A percentile compares a stretch with the other conserved stretches of the same genome.
These are phyloP conservation scores for Phenacoccus solenopsis DNA, from an alignment of 1,140 invertebrate genomes.

Conservation along the genomic window DNA sequence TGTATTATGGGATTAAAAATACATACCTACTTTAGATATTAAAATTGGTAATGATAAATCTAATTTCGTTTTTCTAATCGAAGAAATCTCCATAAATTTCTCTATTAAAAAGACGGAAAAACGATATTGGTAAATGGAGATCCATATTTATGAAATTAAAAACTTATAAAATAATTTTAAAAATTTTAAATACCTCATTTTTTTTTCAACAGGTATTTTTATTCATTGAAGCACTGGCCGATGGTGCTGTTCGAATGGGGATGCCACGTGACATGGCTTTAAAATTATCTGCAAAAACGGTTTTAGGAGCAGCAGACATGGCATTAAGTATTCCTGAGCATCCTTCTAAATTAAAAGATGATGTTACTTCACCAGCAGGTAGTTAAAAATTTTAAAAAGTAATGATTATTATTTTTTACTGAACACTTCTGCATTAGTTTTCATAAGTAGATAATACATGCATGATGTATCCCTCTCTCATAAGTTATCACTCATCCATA, in stretches of 20 bases:
- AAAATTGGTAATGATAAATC: no score
- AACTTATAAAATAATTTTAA: no score
- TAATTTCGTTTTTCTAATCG: no score
- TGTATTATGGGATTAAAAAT: no score
- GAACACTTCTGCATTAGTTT: neutral
- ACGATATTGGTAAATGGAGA: no score
- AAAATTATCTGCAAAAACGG: constrained; percentile 76
- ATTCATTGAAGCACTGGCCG: constrained; percentile 46
- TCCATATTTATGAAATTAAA: no score
- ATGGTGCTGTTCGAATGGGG: constrained; percentile 73
- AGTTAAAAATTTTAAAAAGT: no score
- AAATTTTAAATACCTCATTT: no score
- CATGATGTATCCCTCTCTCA: no score
- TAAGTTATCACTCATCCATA: neutral
- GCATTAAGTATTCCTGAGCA: constrained; percentile 60
- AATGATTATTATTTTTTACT: neutral
- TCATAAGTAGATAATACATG: neutral
- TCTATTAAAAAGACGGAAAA: no score
- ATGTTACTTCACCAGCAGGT: constrained; percentile 70
- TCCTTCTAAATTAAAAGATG: constrained; percentile 76
- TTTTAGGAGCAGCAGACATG: constrained; percentile 76
- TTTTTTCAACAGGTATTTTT: constrained; percentile 47
- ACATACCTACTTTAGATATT: no score
- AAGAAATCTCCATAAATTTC: no score
- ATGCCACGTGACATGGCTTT: constrained; percentile 73